These are phyloP conservation scores for Schizotus pectinicornis DNA, from an alignment of 2,888 invertebrate genomes.

Conservation along the genomic window DNA sequence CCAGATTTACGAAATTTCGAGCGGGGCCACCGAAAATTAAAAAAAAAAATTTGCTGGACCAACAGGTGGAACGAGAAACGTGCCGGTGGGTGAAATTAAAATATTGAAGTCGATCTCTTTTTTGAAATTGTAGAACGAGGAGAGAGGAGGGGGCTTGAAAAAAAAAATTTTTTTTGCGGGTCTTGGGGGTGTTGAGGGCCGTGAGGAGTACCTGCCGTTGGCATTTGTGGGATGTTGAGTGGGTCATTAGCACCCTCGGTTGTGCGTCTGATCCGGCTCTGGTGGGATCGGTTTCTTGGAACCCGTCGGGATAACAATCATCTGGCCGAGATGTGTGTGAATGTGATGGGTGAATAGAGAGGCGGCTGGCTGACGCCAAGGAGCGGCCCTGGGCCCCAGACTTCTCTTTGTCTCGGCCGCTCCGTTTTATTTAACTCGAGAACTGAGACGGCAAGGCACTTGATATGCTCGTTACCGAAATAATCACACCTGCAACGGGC, in stretches of 20 bases:
- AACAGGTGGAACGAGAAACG: no score
- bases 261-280: neutral
- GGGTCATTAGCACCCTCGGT: conserved; percentile 17
- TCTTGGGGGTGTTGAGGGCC: conserved; percentile 3
- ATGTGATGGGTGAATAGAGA: conserved; percentile 1
- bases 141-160: no score
- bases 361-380: conserved; percentile 16
- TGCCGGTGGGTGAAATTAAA: no score
- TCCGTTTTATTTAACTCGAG: conserved; percentile 4
- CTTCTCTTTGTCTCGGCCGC: conserved; percentile 11
- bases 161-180: no score
- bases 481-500: conserved; percentile 11
- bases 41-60: no score
- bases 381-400: conserved; percentile 20
- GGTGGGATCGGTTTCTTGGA: conserved; percentile 13
- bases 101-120: no score
- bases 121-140: no score
- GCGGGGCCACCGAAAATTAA: no score
- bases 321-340: conserved; percentile 6
- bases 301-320: neutral
- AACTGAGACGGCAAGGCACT: conserved; percentile 2
- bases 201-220: no score
- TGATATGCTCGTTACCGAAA: conserved; percentile 3
- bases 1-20: no score
- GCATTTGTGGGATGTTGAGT: no score